phyloP scores from a whole-genome alignment of 2,113 vertebrate species.

The Clinocottus analis region DNA sequence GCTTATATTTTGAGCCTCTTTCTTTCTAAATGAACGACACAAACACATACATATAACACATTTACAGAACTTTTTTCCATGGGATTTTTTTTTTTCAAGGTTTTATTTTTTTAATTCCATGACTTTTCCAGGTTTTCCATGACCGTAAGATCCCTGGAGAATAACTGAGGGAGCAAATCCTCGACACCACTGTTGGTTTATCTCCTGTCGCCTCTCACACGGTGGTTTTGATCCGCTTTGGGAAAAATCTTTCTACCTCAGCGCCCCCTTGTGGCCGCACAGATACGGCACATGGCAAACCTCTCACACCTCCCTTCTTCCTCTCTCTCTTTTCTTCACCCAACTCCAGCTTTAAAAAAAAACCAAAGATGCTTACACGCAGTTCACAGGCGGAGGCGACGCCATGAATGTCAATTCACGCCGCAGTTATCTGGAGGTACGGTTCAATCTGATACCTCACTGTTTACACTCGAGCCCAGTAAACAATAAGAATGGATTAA shows the following conservation, averaged over 20 bases:
- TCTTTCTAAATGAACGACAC: too few relatives aligned
- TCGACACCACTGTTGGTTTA: not conserved
- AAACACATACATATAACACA: too few relatives aligned
- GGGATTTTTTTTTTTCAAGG: too few relatives aligned
- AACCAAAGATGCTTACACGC: conserved; percentile 40
- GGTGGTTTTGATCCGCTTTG: not conserved
- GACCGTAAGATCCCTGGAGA: too few relatives aligned
- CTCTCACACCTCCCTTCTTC: not conserved
- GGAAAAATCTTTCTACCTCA: conserved; percentile 46
- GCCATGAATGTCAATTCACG: conserved; percentile 66
- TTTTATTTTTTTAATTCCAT: too few relatives aligned
- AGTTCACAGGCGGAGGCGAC: conserved; percentile 48
- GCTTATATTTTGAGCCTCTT: too few relatives aligned
- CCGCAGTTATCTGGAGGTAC: conserved; percentile 56
- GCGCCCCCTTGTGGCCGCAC: conserved; percentile 68
- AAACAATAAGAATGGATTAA: conserved; percentile 64
- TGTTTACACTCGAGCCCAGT: conserved; percentile 65
- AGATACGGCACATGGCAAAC: conserved; percentile 40
- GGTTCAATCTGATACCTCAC: conserved; percentile 66
- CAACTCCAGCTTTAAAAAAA: conserved; percentile 27
- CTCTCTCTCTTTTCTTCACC: not conserved
- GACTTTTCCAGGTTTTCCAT: too few relatives aligned
- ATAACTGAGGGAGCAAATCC: not conserved
- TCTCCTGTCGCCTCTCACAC: not conserved
- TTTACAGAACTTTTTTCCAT: too few relatives aligned